Conservation (phyloP, 2,113 vertebrate genomes). For the Xenopus borealis region DNA sequence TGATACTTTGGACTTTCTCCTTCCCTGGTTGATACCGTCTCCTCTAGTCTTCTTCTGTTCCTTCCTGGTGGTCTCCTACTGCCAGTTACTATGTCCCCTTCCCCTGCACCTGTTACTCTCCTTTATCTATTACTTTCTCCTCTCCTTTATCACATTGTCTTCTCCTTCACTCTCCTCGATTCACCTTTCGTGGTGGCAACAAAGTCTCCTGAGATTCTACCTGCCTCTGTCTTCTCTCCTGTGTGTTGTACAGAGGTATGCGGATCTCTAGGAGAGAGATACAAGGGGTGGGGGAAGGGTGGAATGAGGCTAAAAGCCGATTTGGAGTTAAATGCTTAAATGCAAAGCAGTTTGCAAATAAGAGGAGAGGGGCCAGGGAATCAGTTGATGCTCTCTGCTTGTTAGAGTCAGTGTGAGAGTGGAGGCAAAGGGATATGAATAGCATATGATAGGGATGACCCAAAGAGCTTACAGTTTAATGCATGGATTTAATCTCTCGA, state of each 20-base stretch:
- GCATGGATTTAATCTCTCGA: background rate
- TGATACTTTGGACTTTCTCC: background rate
- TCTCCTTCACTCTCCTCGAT: background rate
- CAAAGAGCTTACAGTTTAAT: slow-evolving; percentile 10
- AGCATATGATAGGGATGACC: background rate
- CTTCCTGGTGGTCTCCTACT: background rate
- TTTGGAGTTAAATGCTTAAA: slow-evolving; percentile 47
- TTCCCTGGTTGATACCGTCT: background rate
- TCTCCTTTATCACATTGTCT: background rate
- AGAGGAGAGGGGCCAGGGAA: slow-evolving; percentile 37
- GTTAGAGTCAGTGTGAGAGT: background rate
- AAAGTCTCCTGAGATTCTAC: slow-evolving; percentile 2
- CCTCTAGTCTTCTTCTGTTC: background rate
- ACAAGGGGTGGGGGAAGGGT: slow-evolving; percentile 5
- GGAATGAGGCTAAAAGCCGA: slow-evolving; percentile 43
- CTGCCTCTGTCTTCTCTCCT: slow-evolving; percentile 8
- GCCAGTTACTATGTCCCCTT: background rate
- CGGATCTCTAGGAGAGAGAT: slow-evolving; percentile 7
- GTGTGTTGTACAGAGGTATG: slow-evolving; percentile 27
- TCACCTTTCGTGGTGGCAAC: background rate
- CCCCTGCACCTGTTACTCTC: background rate
- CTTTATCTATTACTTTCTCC: background rate
- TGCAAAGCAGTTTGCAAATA: slow-evolving; percentile 46
- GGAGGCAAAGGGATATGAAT: background rate
- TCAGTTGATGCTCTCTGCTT: background rate